Percentiles rank a stretch among this genome's conserved stretches.
These are phyloP conservation scores for Hippotragus niger DNA, from an alignment of 2,113 vertebrate genomes.

Conservation along the genomic window DNA sequence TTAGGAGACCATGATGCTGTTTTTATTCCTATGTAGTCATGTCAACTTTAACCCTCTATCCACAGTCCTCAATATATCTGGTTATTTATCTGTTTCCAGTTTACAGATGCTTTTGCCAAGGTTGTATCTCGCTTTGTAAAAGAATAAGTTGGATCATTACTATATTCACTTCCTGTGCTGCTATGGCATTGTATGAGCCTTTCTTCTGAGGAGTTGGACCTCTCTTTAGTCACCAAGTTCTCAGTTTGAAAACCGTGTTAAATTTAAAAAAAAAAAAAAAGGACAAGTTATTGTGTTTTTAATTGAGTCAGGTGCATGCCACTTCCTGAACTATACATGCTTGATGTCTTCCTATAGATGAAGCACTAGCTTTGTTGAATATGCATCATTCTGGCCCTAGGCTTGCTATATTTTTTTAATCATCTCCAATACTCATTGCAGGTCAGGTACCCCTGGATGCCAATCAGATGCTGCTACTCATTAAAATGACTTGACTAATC, in stretches of 20 bases:
- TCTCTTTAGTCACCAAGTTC: neutral
- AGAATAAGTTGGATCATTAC: neutral
- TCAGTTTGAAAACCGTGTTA: neutral
- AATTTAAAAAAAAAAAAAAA: neutral
- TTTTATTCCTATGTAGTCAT: neutral
- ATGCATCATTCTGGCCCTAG: neutral
- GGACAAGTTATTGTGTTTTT: neutral
- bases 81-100: neutral
- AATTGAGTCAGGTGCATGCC: neutral
- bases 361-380: neutral
- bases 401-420: neutral
- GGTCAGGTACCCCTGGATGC: neutral
- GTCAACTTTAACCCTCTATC: neutral
- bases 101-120: neutral
- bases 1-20: neutral
- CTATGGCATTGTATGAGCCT: neutral
- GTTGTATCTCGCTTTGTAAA: neutral
- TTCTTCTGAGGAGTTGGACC: neutral
- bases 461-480: slow-evolving; percentile 3
- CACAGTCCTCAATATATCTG: neutral
- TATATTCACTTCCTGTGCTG: neutral
- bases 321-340: neutral
- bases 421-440: neutral
- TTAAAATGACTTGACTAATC: slow-evolving; percentile 22
- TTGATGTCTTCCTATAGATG: neutral